Evolutionary conservation across 37 sponge, comb jelly and placozoan species (phyloP).

Genomic region (Axinella damicornis): DNA sequence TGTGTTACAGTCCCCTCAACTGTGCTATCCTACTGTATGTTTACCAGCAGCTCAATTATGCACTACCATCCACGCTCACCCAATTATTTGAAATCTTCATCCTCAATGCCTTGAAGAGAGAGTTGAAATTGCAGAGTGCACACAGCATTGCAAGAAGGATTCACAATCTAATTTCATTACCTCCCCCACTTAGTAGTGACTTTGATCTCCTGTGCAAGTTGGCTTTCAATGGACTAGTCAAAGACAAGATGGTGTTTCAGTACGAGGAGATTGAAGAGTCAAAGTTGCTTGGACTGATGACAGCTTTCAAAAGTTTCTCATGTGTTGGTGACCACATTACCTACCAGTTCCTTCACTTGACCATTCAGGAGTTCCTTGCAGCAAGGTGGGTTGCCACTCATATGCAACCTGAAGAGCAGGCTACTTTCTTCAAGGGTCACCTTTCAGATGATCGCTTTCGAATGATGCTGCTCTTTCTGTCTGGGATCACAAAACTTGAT

Average conservation of each 20-base stretch:
- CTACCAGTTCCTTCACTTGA: slow-evolving; percentile 12
- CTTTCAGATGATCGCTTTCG: background rate
- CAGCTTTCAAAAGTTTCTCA: background rate
- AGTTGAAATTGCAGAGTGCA: background rate
- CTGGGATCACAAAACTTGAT: slow-evolving; percentile 8
- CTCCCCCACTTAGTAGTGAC: background rate
- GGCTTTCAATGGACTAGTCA: background rate
- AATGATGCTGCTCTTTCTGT: background rate
- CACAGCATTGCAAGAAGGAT: background rate
- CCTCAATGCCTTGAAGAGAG: background rate
- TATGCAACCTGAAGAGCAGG: background rate
- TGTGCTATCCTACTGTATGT: background rate
- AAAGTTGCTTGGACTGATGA: background rate
- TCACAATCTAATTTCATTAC: background rate
- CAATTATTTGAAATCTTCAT: slow-evolving; percentile 7
- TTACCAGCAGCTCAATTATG: background rate
- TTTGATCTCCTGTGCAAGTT: background rate
- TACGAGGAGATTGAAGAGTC: background rate
- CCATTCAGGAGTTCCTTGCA: slow-evolving; percentile 3
- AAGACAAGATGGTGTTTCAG: slow-evolving; percentile 20
- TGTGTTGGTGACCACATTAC: background rate
- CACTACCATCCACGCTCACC: background rate
- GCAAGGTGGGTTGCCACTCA: background rate
- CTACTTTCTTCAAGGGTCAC: background rate
- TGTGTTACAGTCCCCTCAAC: slow-evolving; percentile 23